Evolutionary conservation across 2,113 vertebrate species (phyloP), one percentile per base, ranked within the genome.

Genomic region (Brachypteracias leptosomus): DNA sequence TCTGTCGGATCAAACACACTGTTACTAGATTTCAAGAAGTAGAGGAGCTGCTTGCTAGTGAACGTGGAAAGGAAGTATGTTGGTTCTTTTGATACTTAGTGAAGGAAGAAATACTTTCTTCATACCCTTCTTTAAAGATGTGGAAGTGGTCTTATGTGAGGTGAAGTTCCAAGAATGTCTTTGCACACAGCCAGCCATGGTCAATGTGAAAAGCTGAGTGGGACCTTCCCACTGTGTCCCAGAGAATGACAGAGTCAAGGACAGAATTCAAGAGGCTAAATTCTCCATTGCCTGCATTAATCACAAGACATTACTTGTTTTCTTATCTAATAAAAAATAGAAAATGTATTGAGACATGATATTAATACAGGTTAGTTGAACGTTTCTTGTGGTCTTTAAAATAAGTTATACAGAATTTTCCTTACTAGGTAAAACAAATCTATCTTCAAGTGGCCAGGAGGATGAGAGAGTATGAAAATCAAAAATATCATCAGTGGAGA

Each of bases 21-120:
- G 98, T 99, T 71, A 87, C 98, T 63, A 90, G 98, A 5, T 99
- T 99, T 82, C 97, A 98, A 22, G 97, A 99, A 77, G 98, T 97
- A 7, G 96, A 97, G 13, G 98, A 98, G 65, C 93, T 99, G 83
- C 85, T 99, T 93, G 80, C 98, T 29, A 97, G 96, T 61, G 97
- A 98, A 18, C 95, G 96, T 46, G 98, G 98, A 7, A 96, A 97
- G 81, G 88, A 93, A 57, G 99, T 99, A 90, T 25, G 97, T 54
- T 19, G 24, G 18, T 26, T 72, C 59, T 38, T n/a, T 73, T 29
- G 42, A 9, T 58, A 17, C 76, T 67, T 68, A 63, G 28, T 78
- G 29, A 66, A 54, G 16, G 46, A 75, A 65, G 20, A 58, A 83
- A 47, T 36, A 25, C 31, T 79, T 84, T 16, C 6, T 12, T 87